phyloP scores from a whole-genome alignment of 2,113 vertebrate genomes.

The Mobula hypostoma region DNA sequence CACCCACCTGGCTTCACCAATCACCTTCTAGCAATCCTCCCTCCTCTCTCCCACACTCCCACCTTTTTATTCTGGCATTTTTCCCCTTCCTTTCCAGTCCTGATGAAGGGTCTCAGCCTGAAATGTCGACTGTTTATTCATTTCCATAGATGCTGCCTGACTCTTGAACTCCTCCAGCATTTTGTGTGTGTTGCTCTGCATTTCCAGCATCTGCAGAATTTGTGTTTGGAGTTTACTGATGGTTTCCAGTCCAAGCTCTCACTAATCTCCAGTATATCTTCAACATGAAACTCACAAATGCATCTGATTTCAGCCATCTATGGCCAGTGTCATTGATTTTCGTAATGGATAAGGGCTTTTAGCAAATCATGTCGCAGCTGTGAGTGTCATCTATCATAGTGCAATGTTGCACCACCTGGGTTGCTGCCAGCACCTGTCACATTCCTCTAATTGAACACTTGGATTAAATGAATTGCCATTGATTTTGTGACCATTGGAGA shows the following conservation, averaged over 20 bases:
- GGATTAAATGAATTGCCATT: constrained; percentile 15
- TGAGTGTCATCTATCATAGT: not conserved
- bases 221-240: not conserved
- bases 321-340: constrained; percentile 3
- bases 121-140: no score
- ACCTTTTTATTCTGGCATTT: no score
- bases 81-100: no score
- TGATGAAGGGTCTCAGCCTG: no score
- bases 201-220: no score
- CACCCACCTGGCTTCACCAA: no score
- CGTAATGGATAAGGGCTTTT: constrained; percentile 2
- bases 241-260: not conserved
- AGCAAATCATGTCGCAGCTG: not conserved
- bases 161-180: no score
- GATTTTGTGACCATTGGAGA: not conserved
- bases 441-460: not conserved
- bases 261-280: not conserved
- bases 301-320: not conserved
- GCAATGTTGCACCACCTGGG: no score
- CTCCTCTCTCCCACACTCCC: no score
- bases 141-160: no score
- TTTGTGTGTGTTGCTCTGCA: no score
- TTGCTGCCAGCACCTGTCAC: not conserved
- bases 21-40: no score
- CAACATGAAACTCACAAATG: not conserved